These are phyloP conservation scores for Pheosia gnoma DNA, from an alignment of 2,888 invertebrate genomes.

Conservation along the genomic window DNA sequence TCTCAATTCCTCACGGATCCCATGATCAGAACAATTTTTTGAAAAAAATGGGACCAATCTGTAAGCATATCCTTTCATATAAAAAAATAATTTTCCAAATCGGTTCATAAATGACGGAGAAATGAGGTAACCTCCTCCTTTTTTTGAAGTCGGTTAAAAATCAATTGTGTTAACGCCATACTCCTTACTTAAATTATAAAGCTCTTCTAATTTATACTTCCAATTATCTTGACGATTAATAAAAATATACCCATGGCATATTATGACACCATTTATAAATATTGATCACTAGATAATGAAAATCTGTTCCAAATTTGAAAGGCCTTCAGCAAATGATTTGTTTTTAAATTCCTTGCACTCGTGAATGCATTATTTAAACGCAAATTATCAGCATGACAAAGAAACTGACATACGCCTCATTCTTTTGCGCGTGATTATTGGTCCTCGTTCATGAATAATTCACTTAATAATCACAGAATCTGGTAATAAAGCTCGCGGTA, in stretches of 20 bases:
- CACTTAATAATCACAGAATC: constrained; percentile 35
- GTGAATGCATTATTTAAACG: constrained; percentile 20
- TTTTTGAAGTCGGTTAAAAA: too few species aligned
- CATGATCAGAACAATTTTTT: too few species aligned
- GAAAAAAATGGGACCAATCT: too few species aligned
- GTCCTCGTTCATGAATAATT: constrained; percentile 34
- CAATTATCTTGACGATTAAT: background rate
- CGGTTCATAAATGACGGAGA: too few species aligned
- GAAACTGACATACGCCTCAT: constrained; percentile 18
- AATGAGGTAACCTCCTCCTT: too few species aligned
- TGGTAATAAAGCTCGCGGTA: constrained; percentile 29
- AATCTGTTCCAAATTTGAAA: background rate
- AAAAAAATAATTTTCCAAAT: too few species aligned
- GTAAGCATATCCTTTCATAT: too few species aligned
- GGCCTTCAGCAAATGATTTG: background rate
- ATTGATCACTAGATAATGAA: background rate
- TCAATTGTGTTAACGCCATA: too few species aligned
- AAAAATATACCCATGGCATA: background rate
- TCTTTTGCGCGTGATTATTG: constrained; percentile 37
- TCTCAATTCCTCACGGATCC: too few species aligned
- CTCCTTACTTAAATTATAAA: too few species aligned
- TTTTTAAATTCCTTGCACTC: constrained; percentile 1
- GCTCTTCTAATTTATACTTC: too few species aligned
- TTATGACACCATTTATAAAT: background rate
- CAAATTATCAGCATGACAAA: background rate